Evolutionary conservation across 2,888 invertebrate genomes (phyloP).

Genomic region (Alcis repandata): DNA sequence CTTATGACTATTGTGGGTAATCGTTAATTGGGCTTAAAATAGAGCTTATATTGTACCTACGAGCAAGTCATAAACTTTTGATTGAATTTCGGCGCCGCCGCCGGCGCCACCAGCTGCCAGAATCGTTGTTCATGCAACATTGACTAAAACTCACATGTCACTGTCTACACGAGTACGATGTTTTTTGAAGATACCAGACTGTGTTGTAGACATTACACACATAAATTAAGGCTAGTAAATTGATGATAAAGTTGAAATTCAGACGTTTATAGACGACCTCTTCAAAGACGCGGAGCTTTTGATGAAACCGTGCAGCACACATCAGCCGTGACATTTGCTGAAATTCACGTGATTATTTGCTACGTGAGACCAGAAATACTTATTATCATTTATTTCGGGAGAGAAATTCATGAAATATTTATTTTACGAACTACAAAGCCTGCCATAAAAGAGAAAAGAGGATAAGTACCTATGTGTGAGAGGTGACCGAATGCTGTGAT

Average conservation of each 20-base stretch:
- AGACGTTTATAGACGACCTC: slow-evolving; percentile 31
- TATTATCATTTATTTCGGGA: neutral
- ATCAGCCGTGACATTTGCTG: slow-evolving; percentile 9
- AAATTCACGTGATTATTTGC: slow-evolving; percentile 10
- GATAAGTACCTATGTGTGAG: too few relatives aligned
- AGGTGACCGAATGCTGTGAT: too few relatives aligned
- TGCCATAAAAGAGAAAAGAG: too few relatives aligned
- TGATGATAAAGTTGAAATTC: slow-evolving; percentile 30
- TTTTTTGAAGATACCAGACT: slow-evolving; percentile 24
- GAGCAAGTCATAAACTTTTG: slow-evolving; percentile 31
- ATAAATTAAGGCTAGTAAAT: slow-evolving; percentile 33
- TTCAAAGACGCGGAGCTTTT: slow-evolving; percentile 31
- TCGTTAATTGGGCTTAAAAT: slow-evolving; percentile 30
- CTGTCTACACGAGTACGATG: slow-evolving; percentile 17
- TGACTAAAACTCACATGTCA: slow-evolving; percentile 30
- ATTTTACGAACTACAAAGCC: neutral
- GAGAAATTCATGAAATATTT: neutral
- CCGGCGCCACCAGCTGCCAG: slow-evolving; percentile 22
- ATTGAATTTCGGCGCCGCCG: slow-evolving; percentile 33
- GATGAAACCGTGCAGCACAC: slow-evolving; percentile 11
- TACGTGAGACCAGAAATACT: neutral
- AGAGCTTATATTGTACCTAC: slow-evolving; percentile 25
- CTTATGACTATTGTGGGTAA: slow-evolving; percentile 20
- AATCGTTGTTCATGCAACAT: slow-evolving; percentile 29
- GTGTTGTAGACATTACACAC: slow-evolving; percentile 16